Conservation (phyloP, 35 echinoderm and acorn worm genomes). For the Heliocidaris tuberculata region DNA sequence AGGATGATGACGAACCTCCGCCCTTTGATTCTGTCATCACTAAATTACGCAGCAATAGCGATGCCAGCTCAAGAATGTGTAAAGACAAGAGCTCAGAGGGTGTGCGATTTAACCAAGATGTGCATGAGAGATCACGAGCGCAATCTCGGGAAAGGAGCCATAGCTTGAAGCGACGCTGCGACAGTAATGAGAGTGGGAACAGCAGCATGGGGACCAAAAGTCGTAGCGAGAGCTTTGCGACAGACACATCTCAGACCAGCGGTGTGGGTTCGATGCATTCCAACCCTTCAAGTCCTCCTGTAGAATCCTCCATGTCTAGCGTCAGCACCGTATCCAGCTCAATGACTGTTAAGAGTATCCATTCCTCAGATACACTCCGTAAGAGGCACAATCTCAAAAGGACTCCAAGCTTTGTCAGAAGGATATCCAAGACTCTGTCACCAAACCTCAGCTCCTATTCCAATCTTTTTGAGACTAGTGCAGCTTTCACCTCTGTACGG, state of each 20-base stretch:
- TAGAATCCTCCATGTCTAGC: conserved; percentile 84
- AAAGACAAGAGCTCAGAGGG: conserved; percentile 40
- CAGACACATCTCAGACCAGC: conserved; percentile 85
- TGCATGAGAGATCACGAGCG: conserved; percentile 43
- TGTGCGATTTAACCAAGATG: conserved; percentile 64
- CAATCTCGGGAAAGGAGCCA: conserved; percentile 62
- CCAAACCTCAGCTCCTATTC: conserved; percentile 67
- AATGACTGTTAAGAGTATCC: conserved; percentile 88
- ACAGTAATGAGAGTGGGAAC: conserved; percentile 93
- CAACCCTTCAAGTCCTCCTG: conserved; percentile 82
- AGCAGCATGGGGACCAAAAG: conserved; percentile 93
- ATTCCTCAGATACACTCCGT: conserved; percentile 83
- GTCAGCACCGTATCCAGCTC: conserved; percentile 85
- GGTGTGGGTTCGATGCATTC: conserved; percentile 89
- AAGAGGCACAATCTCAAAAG: conserved; percentile 84
- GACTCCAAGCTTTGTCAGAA: conserved; percentile 86
- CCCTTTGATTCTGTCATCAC: conserved; percentile 51
- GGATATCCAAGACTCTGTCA: conserved; percentile 78
- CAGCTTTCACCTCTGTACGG: conserved; percentile 73
- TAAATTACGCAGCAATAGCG: conserved; percentile 90
- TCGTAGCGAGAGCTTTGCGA: conserved; percentile 95
- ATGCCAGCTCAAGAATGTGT: conserved; percentile 67
- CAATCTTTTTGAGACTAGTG: conserved; percentile 76
- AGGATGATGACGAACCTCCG: conserved; percentile 49
- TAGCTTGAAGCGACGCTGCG: conserved; percentile 78